phyloP scores from a whole-genome alignment of 2,888 invertebrate genomes.

The Odontocolon sp. region DNA sequence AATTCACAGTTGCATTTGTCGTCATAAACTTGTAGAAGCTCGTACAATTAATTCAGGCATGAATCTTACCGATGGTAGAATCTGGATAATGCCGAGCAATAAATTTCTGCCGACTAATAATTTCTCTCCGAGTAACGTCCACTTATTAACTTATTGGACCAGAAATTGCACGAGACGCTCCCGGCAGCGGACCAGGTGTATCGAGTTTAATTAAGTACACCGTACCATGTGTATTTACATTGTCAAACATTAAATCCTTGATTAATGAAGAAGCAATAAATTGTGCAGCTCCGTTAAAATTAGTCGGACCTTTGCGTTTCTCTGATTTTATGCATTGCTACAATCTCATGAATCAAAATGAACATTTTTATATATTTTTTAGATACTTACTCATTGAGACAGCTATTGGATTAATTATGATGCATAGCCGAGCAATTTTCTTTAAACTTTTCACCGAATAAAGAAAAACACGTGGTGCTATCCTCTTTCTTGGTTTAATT shows the following conservation, averaged over 20 bases:
- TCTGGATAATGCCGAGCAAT: conserved; percentile 41
- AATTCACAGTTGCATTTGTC: conserved; percentile 3
- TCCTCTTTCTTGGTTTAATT: conserved; percentile 24
- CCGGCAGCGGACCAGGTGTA: conserved; percentile 51
- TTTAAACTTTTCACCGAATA: conserved; percentile 33
- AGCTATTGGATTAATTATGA: conserved; percentile 29
- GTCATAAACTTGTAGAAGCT: conserved; percentile 30
- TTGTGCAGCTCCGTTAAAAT: conserved; percentile 39
- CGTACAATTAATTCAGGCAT: conserved; percentile 6
- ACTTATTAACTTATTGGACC: conserved; percentile 59
- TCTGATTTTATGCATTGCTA: conserved; percentile 34
- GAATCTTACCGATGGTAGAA: conserved; percentile 26
- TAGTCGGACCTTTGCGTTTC: conserved; percentile 14
- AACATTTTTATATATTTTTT: background rate
- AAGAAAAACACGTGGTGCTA: background rate
- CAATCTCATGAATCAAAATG: conserved; percentile 22
- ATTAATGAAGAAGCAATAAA: conserved; percentile 63
- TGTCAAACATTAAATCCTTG: conserved; percentile 65
- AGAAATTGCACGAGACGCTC: conserved; percentile 51
- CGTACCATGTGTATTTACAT: conserved; percentile 59
- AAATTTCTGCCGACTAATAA: conserved; percentile 50
- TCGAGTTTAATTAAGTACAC: conserved; percentile 62
- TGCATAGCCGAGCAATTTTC: conserved; percentile 21
- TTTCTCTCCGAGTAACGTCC: conserved; percentile 50
- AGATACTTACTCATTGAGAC: background rate